Conservation (phyloP, 2,888 invertebrate species). For the Lasioglossum lativentre region DNA sequence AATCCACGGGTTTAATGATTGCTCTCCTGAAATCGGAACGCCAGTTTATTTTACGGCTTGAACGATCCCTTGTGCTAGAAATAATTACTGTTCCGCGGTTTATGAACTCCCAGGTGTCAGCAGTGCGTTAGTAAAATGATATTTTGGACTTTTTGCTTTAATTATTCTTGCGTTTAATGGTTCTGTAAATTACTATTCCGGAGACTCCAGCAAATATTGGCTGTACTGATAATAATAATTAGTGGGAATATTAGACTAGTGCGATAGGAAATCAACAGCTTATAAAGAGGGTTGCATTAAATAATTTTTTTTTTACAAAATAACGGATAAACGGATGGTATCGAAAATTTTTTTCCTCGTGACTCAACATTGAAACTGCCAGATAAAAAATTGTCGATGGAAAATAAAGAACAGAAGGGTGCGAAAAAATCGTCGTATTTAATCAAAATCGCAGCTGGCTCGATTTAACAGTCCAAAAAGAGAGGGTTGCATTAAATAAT, state of each 20-base stretch:
- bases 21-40: not conserved
- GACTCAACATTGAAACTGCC: rapidly evolving
- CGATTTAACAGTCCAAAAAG: no score
- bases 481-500: no score
- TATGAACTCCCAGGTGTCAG: not conserved
- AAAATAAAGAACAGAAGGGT: not conserved
- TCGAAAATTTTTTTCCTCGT: not conserved
- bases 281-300: not conserved
- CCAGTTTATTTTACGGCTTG: not conserved
- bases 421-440: no score
- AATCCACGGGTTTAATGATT: not conserved
- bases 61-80: not conserved
- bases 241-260: not conserved
- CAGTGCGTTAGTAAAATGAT: not conserved
- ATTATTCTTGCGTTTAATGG: not conserved
- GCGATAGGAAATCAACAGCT: not conserved
- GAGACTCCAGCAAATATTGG: not conserved
- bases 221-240: not conserved
- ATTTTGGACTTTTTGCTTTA: not conserved
- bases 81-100: not conserved
- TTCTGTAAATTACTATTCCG: not conserved
- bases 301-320: not conserved
- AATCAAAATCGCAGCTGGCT: no score
- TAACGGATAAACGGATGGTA: rapidly evolving
- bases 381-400: not conserved